Base-by-base conservation (phyloP, 2,113 vertebrate species). In the Lates calcarifer region DNA sequence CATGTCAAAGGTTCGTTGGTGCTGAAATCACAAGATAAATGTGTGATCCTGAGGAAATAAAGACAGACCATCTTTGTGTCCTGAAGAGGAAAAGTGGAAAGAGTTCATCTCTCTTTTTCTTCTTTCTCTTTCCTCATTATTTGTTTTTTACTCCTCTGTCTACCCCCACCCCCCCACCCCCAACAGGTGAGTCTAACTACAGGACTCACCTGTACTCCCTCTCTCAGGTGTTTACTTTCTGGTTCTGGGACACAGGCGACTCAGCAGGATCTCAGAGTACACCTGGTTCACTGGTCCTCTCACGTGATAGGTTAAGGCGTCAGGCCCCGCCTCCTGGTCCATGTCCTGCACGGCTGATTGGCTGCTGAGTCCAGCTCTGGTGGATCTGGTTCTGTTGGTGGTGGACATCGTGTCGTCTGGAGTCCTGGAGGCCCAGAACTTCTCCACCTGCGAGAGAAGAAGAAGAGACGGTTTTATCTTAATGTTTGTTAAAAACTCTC, bases 211-310 rank as follows among this genome's bases (percentile, higher is more conserved):
- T 51, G 47, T 22, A 51, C 47, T 20, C 20, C 12, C 39, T 41
- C 49, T n/a, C 37, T 1, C 61, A 24, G 7, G 8, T 1, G 20
- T 77, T 74, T 37, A 80, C 76, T 76, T 79, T n/a, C 80, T 82
- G 51, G 66, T 87, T 83, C 57, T 88, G 10, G 86, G 85, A 91
- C 97, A 99, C 77, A 99, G 93, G 89, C 97, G 96, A 93, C 96
- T 98, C 87, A 99, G 95, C 86, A 99, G 95, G 92, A 99, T 98
- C 95, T 99, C 97, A 55, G 97, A 97, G 94, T 96, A 99, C 84
- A 98, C 96, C 90, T 96, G 96, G 94, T 99, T 99, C 78, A 99
- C 95, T 60, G 97, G 94, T 77, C 98, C 98, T 88, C 82, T 95
- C 86, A 99, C 96, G 5, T 97, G 97, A 94, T 97, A 99, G 0